phyloP scores from a whole-genome alignment of 2,888 invertebrate species.

The Schrankia costaestrigalis region DNA sequence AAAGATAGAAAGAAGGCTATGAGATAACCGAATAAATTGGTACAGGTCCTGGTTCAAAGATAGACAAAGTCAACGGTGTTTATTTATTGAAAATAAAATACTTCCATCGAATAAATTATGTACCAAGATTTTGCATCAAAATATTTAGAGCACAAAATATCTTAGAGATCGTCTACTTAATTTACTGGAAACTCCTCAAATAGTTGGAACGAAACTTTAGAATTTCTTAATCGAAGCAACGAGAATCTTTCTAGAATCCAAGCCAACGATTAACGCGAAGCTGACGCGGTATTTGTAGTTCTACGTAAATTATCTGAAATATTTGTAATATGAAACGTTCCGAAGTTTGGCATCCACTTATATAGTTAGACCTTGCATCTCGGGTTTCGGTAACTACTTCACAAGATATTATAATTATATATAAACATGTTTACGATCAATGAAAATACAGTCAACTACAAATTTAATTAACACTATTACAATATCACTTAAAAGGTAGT shows the following conservation, averaged over 20 bases:
- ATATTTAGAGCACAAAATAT: no score
- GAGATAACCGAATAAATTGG: no score
- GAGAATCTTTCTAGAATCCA: slow-evolving; percentile 10
- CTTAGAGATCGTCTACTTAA: no score
- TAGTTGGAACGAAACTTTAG: slow-evolving; percentile 3
- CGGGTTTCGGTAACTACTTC: slow-evolving; percentile 6
- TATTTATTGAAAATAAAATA: slow-evolving; percentile 1
- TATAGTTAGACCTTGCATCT: slow-evolving; percentile 18
- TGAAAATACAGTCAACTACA: no score
- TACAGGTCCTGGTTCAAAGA: no score
- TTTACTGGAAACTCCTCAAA: slow-evolving; percentile 6
- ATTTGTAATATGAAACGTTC: slow-evolving; percentile 35
- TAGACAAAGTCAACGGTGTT: no score
- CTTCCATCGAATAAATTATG: background rate
- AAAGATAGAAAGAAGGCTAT: no score
- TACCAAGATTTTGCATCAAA: no score
- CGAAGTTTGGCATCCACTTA: slow-evolving; percentile 35
- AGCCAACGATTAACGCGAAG: slow-evolving; percentile 31
- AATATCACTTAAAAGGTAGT: no score
- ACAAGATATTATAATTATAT: slow-evolving; percentile 4
- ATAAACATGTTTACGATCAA: background rate
- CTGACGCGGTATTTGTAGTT: slow-evolving; percentile 16
- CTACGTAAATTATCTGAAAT: slow-evolving; percentile 38
- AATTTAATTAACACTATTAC: no score
- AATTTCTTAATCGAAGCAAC: slow-evolving; percentile 11